Percentiles rank a stretch among this genome's conserved stretches.
Evolutionary conservation across 2,113 vertebrate species (phyloP).

Genomic region (Tretioscincus oriximinensis): DNA sequence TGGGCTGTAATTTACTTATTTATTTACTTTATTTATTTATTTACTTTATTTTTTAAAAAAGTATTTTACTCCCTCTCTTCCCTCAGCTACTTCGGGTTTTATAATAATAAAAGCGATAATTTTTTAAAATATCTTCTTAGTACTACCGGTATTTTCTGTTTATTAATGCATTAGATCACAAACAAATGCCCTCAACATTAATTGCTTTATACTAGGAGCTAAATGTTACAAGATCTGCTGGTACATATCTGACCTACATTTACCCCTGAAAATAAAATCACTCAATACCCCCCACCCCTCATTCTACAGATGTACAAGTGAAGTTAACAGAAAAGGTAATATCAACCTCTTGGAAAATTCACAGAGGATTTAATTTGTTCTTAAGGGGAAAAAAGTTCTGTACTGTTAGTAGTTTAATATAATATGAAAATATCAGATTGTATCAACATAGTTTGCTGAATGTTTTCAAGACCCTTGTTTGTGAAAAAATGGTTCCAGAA

Average conservation of each 20-base stretch:
- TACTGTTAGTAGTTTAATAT: slow-evolving; percentile 18
- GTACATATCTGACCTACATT: slow-evolving; percentile 45
- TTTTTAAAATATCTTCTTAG: too few species aligned
- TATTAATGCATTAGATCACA: slow-evolving; percentile 41
- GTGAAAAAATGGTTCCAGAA: too few species aligned
- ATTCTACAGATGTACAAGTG: neutral
- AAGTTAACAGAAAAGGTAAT: slow-evolving; percentile 48
- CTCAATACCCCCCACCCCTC: neutral
- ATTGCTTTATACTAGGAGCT: slow-evolving; percentile 38
- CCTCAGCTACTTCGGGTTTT: too few species aligned
- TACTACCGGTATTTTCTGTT: too few species aligned
- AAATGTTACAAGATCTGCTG: slow-evolving; percentile 31
- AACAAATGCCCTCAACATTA: slow-evolving; percentile 35
- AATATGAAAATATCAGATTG: slow-evolving; percentile 13
- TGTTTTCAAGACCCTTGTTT: too few species aligned
- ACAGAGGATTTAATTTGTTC: slow-evolving; percentile 34
- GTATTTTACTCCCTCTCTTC: too few species aligned
- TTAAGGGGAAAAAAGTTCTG: neutral
- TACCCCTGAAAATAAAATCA: slow-evolving; percentile 40
- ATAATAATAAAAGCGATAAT: too few species aligned
- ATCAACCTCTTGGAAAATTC: slow-evolving; percentile 25
- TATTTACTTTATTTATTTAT: too few species aligned
- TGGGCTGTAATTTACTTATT: too few species aligned
- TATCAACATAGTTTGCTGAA: too few species aligned
- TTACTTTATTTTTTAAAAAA: too few species aligned